These are phyloP conservation scores for Lepidocyrtoides sp. DNA, from an alignment of 2,888 invertebrate genomes.

Conservation along the genomic window DNA sequence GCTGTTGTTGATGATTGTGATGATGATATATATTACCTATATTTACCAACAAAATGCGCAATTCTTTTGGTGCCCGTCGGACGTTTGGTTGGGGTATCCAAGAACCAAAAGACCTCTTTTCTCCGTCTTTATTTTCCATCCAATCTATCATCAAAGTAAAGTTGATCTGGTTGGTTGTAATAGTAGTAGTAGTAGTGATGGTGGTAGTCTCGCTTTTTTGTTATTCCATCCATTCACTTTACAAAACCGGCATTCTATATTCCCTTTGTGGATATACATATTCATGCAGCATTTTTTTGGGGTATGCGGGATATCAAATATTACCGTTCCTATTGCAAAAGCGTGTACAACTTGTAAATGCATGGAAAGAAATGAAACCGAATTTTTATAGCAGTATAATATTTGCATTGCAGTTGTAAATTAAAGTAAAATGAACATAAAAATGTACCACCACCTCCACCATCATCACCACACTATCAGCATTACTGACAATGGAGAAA, in stretches of 20 bases:
- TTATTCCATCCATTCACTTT: not conserved
- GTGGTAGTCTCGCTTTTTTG: not conserved
- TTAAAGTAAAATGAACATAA: too few species aligned
- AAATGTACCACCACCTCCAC: too few species aligned
- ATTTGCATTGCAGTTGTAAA: too few species aligned
- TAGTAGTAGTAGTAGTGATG: not conserved
- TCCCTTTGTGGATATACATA: not conserved
- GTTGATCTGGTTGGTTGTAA: not conserved
- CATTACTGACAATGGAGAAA: too few species aligned
- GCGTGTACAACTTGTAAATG: not conserved
- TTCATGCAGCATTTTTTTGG: not conserved
- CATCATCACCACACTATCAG: too few species aligned
- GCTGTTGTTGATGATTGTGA: not conserved
- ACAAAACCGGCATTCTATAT: not conserved
- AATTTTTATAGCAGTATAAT: not conserved
- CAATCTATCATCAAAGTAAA: not conserved
- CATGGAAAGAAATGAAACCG: not conserved
- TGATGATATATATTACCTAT: slow-evolving; percentile 53
- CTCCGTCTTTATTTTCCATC: not conserved
- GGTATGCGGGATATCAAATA: too few species aligned
- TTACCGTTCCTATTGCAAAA: not conserved
- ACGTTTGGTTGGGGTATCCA: slow-evolving; percentile 18
- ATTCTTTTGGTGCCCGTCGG: slow-evolving; percentile 73
- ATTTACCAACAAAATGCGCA: slow-evolving; percentile 77
- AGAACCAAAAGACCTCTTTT: slow-evolving; percentile 28